A percentile compares a stretch with the other conserved stretches of the same genome.
These are phyloP conservation scores for Troglohyphantes excavatus DNA, from an alignment of 2,888 invertebrate genomes.

Conservation along the genomic window DNA sequence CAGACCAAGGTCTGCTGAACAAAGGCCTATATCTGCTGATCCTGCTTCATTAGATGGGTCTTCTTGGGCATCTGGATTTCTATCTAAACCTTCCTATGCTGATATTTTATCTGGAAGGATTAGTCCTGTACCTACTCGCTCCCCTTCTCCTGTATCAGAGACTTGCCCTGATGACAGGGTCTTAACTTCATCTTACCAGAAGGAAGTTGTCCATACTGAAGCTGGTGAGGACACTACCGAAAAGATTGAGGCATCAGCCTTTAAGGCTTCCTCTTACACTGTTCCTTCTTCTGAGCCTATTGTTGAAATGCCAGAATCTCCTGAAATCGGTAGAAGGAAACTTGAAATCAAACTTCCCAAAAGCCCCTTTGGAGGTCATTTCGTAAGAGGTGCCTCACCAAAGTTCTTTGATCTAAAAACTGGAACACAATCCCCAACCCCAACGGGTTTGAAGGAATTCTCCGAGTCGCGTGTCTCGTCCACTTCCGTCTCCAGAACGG, in stretches of 20 bases:
- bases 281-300: slow-evolving; percentile 55
- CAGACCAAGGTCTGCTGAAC: neutral
- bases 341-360: slow-evolving; percentile 37
- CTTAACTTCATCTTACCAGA: slow-evolving; percentile 68
- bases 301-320: slow-evolving; percentile 66
- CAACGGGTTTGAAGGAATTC: slow-evolving; percentile 58
- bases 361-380: slow-evolving; percentile 54
- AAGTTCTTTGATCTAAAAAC: slow-evolving; percentile 71
- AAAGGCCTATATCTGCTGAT: neutral
- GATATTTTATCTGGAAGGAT: slow-evolving; percentile 88
- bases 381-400: slow-evolving; percentile 64
- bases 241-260: slow-evolving; percentile 72
- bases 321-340: slow-evolving; percentile 31
- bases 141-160: slow-evolving; percentile 38
- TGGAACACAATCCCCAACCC: slow-evolving; percentile 53
- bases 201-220: slow-evolving; percentile 61
- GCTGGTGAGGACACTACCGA: slow-evolving; percentile 63
- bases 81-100: slow-evolving; percentile 85
- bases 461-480: slow-evolving; percentile 75
- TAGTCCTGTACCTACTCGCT: slow-evolving; percentile 81
- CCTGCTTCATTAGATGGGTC: slow-evolving; percentile 44
- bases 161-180: slow-evolving; percentile 37
- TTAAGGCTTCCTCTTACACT: slow-evolving; percentile 50
- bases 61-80: slow-evolving; percentile 77
- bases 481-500: slow-evolving; percentile 70